Conservation (phyloP, 2,888 invertebrate species). For the Parnassius mnemosyne region DNA sequence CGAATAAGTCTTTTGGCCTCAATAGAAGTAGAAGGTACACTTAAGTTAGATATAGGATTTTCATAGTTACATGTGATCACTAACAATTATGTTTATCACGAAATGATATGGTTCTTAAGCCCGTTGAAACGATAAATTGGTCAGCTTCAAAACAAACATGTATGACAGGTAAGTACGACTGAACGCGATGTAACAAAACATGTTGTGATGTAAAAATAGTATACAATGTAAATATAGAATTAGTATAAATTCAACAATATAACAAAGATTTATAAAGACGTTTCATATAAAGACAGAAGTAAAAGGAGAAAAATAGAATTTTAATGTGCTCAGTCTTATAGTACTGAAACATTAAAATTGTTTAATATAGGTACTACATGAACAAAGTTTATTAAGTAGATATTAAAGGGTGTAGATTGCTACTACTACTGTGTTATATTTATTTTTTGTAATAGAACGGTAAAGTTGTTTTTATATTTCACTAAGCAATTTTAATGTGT, state of each 20-base stretch:
- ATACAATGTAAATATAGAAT: constrained; percentile 16
- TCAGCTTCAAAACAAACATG: constrained; percentile 13
- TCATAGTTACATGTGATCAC: neutral
- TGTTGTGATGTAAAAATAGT: constrained; percentile 18
- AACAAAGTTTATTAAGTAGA: too few species aligned
- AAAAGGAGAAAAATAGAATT: neutral
- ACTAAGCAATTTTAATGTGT: too few species aligned
- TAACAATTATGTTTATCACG: neutral
- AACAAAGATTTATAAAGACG: constrained; percentile 22
- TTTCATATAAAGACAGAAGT: neutral
- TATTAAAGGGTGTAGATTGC: too few species aligned
- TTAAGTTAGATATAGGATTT: neutral
- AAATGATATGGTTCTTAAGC: constrained; percentile 1
- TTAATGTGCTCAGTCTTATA: neutral
- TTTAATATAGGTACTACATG: neutral
- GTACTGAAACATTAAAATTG: neutral
- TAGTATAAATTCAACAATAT: constrained; percentile 20
- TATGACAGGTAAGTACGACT: constrained; percentile 15
- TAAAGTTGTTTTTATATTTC: too few species aligned
- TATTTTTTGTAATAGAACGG: too few species aligned
- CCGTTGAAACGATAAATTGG: constrained; percentile 32
- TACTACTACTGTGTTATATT: too few species aligned
- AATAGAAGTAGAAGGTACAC: neutral
- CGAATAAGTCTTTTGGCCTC: constrained; percentile 8
- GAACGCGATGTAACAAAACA: constrained; percentile 18